These are phyloP conservation scores for Lepus oiostolus DNA, from an alignment of 2,797 vertebrate species.

Conservation along the genomic window DNA sequence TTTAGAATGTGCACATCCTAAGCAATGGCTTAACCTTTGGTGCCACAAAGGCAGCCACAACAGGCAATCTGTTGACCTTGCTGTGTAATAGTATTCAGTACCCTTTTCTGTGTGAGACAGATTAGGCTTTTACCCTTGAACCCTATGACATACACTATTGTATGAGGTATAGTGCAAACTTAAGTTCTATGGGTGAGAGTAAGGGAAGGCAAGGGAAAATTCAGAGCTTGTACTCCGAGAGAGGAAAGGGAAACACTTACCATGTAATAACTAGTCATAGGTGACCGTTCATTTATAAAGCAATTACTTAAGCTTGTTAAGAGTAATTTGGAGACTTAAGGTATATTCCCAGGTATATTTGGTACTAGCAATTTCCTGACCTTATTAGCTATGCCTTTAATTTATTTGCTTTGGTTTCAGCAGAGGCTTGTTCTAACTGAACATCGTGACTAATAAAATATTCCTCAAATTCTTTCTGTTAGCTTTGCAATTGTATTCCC, in stretches of 20 bases:
- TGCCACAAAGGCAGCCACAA: neutral
- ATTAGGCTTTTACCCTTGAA: neutral
- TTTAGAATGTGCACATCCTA: no score
- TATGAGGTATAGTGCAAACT: neutral
- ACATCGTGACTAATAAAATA: slow-evolving; percentile 61
- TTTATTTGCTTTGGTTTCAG: slow-evolving; percentile 71
- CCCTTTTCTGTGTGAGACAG: neutral
- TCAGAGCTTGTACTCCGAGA: slow-evolving; percentile 6
- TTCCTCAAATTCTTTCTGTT: slow-evolving; percentile 40
- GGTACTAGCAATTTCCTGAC: neutral
- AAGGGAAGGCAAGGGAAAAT: neutral
- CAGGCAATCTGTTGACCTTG: slow-evolving; percentile 16
- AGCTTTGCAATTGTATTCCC: slow-evolving; percentile 58
- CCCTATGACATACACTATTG: neutral
- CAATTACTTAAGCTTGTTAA: slow-evolving; percentile 41
- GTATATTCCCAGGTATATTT: slow-evolving; percentile 18
- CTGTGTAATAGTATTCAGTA: neutral
- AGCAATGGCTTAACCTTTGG: no score
- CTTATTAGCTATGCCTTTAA: slow-evolving; percentile 51
- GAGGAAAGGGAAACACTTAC: neutral
- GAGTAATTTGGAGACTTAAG: slow-evolving; percentile 42
- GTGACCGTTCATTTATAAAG: slow-evolving; percentile 22
- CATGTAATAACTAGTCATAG: slow-evolving; percentile 38
- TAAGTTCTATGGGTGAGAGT: neutral
- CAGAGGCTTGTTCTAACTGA: slow-evolving; percentile 46